Evolutionary conservation across 64 coral and sea anemone species (phyloP).

Genomic region (Acropora tenuis): DNA sequence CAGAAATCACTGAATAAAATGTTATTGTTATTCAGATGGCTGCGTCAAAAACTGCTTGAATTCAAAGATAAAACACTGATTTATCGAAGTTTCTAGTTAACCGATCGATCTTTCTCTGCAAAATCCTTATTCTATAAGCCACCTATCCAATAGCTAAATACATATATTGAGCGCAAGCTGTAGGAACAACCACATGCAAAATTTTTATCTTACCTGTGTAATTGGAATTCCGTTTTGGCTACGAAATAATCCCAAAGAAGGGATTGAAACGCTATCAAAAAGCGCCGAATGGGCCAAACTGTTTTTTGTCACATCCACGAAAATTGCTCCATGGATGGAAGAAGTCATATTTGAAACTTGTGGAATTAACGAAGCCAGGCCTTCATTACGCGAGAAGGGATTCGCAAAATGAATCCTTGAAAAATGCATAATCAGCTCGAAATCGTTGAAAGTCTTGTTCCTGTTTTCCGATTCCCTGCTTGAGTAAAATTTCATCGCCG

Average conservation of each 20-base stretch:
- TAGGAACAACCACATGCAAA: not conserved
- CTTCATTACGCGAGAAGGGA: not conserved
- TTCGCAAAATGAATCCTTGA: slow-evolving; percentile 21
- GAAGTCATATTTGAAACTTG: not conserved
- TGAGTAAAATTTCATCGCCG: not conserved
- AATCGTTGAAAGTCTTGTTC: not conserved
- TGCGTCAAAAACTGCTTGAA: not conserved
- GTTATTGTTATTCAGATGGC: not conserved
- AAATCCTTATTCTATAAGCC: not conserved
- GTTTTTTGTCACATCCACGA: slow-evolving; percentile 17
- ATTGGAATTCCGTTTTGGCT: slow-evolving; percentile 21
- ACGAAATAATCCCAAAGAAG: slow-evolving; percentile 13
- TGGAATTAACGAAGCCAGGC: not conserved
- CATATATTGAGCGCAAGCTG: not conserved
- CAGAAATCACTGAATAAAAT: not conserved
- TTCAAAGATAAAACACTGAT: not conserved
- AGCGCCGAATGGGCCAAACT: not conserved
- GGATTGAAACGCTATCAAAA: slow-evolving; percentile 6
- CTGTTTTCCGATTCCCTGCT: not conserved
- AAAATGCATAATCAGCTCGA: slow-evolving; percentile 3
- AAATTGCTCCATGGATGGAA: not conserved
- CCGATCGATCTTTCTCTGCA: too few relatives aligned
- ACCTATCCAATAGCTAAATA: not conserved
- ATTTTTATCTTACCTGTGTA: slow-evolving; percentile 15
- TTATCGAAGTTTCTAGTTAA: not conserved